A percentile compares a stretch with the other conserved stretches of the same genome.
Evolutionary conservation across 2,888 invertebrate genomes (phyloP).

Genomic region (Melieria crassipennis): DNA sequence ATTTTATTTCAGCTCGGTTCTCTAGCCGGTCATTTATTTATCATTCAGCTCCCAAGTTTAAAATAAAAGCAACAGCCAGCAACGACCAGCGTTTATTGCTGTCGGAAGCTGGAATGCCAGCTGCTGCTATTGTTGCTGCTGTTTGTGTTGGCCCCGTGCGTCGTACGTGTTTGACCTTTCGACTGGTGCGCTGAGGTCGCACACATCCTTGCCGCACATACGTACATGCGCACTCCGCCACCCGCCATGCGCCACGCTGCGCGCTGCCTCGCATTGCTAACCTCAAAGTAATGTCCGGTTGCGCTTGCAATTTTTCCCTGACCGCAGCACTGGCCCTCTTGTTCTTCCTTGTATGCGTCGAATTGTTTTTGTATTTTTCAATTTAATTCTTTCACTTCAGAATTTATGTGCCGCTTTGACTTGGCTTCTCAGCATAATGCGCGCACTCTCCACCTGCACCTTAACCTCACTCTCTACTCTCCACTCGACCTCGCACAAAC

Average conservation of each 20-base stretch:
- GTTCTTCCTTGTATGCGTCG: not conserved
- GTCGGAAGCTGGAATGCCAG: not conserved
- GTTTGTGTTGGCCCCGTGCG: too few relatives aligned
- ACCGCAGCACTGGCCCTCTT: not conserved
- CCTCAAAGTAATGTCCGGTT: conserved; percentile 39
- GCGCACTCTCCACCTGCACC: not conserved
- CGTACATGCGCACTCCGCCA: not conserved
- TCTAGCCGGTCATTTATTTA: conserved; percentile 39
- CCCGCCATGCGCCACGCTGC: too few relatives aligned
- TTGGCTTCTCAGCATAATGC: not conserved
- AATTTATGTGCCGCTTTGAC: conserved; percentile 6
- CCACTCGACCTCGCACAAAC: not conserved
- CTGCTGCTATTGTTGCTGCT: too few relatives aligned
- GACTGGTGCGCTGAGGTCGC: conserved; percentile 24
- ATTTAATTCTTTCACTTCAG: conserved; percentile 27
- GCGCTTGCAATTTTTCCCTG: conserved; percentile 29
- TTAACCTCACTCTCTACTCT: not conserved
- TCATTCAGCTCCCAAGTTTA: conserved; percentile 45
- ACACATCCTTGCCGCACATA: not conserved
- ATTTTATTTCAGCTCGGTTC: too few relatives aligned
- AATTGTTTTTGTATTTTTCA: conserved; percentile 10
- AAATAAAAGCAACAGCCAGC: conserved; percentile 33
- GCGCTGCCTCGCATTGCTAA: conserved; percentile 11
- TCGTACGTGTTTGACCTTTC: conserved; percentile 43
- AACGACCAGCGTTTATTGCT: conserved; percentile 33